Evolutionary conservation across 1,140 invertebrate species (phyloP), one percentile per base, ranked within the genome.

Genomic region (Mya arenaria): DNA sequence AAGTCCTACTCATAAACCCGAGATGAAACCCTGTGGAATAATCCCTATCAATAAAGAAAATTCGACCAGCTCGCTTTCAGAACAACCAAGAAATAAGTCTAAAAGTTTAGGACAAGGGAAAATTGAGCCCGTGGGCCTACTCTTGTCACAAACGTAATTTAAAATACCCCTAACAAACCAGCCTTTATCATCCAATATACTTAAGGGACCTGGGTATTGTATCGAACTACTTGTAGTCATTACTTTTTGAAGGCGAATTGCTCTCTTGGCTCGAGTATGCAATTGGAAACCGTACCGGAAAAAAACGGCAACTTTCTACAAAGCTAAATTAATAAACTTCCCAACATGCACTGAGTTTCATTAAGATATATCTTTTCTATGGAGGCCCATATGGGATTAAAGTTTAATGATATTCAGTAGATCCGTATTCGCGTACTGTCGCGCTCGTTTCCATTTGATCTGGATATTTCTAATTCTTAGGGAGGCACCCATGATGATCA

Each of bases 161-260:
- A 72, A 72, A 36, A 72, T 55, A 25, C 39, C 25, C 15, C 69
- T 23, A 72, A 56, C 37, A 37, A 32, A 6, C n/a, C 25, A 44
- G 36, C 30, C 19, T 36, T 34, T 36, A 48, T 52, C 56, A 72
- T 55, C 56, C 28, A 72, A 72, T 72, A 72, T 72, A 55, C 69
- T 55, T 56, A n/a, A 58, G 69, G 69, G 69, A 72, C 48, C 48
- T 55, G n/a, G 23, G 30, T 56, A 23, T 36, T 36, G 32, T 55
- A 58, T 72, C 32, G 48, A 28, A 48, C 48, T 25, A 34, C 48
- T 37, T 6, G 17, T 55, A 56, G 48, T 52, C 69, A 72, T 72
- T 72, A 72, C 56, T 52, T n/a, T 36, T 56, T 58, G 69, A 72
- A 55, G 69, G 48, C 4, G 28, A 44, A 72, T 58, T 58, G 58